phyloP scores from a whole-genome alignment of 2,113 vertebrate species.

The Otolemur garnettii region DNA sequence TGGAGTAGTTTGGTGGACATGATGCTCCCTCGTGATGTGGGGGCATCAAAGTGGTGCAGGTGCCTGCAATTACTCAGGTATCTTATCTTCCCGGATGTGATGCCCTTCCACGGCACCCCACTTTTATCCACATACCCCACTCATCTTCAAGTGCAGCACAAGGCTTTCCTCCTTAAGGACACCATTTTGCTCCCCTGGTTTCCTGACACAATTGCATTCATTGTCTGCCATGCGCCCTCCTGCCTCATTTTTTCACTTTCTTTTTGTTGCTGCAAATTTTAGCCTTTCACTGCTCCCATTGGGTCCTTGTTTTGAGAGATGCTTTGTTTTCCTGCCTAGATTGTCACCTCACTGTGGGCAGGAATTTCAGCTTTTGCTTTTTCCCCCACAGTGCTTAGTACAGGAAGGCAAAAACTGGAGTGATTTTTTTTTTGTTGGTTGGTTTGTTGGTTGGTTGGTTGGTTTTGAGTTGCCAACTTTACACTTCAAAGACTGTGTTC shows the following conservation, averaged over 20 bases:
- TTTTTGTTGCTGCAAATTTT: background rate
- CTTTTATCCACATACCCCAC: background rate
- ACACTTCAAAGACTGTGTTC: background rate
- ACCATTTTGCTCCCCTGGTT: background rate
- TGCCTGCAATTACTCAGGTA: fast-evolving
- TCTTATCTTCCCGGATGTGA: background rate
- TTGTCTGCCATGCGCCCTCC: background rate
- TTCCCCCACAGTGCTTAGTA: background rate
- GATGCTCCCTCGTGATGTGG: background rate
- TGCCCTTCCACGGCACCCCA: fast-evolving
- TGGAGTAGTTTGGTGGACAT: background rate
- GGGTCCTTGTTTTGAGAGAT: background rate
- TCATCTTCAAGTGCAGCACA: background rate
- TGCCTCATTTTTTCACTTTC: background rate
- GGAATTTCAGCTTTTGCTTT: background rate
- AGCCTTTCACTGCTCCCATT: background rate
- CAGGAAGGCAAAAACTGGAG: background rate
- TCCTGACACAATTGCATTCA: background rate
- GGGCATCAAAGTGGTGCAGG: background rate
- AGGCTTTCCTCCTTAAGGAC: background rate
- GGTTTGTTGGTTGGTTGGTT: no score
- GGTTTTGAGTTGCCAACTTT: background rate
- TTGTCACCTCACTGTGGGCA: background rate
- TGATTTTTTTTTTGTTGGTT: background rate
- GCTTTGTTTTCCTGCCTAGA: background rate